These are phyloP conservation scores for Gandaritis pyraliata DNA, from an alignment of 2,888 invertebrate species.

Conservation along the genomic window DNA sequence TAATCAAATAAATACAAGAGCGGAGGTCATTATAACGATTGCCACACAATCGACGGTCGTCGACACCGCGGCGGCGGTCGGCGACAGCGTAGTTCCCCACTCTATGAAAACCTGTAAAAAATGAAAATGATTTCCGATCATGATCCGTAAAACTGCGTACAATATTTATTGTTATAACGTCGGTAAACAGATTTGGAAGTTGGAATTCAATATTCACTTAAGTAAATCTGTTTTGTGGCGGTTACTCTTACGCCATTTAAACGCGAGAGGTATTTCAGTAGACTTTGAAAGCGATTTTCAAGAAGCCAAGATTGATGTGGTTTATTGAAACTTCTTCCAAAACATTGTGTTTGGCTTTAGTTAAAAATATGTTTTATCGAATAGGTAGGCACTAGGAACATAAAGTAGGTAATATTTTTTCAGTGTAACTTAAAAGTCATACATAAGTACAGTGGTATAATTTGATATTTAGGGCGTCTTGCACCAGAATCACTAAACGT, in stretches of 20 bases:
- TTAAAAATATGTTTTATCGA: no score
- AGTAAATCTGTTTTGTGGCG: slow-evolving; percentile 7
- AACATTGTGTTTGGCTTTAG: not conserved
- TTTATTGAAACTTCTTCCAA: slow-evolving; percentile 13
- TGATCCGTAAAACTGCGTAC: slow-evolving; percentile 27
- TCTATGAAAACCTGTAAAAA: slow-evolving; percentile 52
- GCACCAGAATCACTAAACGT: no score
- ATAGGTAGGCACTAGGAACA: no score
- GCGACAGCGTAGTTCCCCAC: slow-evolving; percentile 56
- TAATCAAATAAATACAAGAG: slow-evolving; percentile 50
- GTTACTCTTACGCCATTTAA: slow-evolving; percentile 14
- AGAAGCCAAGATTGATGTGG: slow-evolving; percentile 5
- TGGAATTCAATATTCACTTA: slow-evolving; percentile 21
- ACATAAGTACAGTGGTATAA: no score
- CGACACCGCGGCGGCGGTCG: slow-evolving; percentile 57
- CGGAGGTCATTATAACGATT: slow-evolving; percentile 50
- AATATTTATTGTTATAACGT: slow-evolving; percentile 34
- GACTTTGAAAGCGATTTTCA: slow-evolving; percentile 13
- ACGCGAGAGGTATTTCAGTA: slow-evolving; percentile 7
- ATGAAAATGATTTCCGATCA: slow-evolving; percentile 45
- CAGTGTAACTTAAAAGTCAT: no score
- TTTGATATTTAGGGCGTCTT: no score
- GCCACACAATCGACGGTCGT: slow-evolving; percentile 58
- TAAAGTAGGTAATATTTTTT: no score
- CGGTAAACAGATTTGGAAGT: slow-evolving; percentile 15